phyloP scores from a whole-genome alignment of 2,113 vertebrate species.

The Hydropotes inermis region DNA sequence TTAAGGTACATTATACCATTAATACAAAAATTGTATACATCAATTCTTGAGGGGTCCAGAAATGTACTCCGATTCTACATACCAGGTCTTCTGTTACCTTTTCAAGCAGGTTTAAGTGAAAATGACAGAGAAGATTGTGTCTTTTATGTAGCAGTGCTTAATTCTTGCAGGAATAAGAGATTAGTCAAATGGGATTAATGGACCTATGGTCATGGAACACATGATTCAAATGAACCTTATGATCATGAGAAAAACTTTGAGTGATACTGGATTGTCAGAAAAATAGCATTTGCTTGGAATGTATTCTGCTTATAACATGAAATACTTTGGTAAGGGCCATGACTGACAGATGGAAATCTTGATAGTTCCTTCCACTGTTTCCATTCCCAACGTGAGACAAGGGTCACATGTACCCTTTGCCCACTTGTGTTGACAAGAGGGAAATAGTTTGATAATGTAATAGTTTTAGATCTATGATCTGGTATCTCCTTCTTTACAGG shows the following conservation, averaged over 20 bases:
- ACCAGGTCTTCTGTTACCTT: background rate
- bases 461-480: background rate
- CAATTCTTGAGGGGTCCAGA: background rate
- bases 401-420: background rate
- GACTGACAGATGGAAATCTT: background rate
- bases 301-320: background rate
- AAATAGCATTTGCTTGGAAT: background rate
- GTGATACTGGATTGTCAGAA: background rate
- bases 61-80: background rate
- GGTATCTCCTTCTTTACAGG: background rate
- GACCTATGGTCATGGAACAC: background rate
- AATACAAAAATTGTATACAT: background rate
- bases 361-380: background rate
- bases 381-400: background rate
- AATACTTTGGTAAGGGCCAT: background rate
- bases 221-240: background rate
- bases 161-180: background rate
- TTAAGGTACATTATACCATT: background rate
- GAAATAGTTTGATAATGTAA: background rate
- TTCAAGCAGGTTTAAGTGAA: background rate
- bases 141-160: background rate
- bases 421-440: background rate
- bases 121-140: background rate
- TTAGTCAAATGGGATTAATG: background rate
- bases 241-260: background rate